These are phyloP conservation scores for Ceyx margarethae DNA, from an alignment of 2,113 vertebrate species.

Conservation along the genomic window DNA sequence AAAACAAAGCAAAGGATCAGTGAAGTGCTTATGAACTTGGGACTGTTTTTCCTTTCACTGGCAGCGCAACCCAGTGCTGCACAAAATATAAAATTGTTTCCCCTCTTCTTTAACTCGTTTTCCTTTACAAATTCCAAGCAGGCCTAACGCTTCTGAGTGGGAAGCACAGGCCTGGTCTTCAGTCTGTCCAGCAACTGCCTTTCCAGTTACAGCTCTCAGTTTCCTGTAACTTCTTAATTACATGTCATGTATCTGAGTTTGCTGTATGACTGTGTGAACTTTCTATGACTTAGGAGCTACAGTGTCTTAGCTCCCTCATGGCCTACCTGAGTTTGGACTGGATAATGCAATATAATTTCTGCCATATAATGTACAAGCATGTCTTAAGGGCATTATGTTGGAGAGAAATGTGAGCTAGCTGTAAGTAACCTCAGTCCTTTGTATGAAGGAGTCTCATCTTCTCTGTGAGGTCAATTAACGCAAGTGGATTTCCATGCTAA, in stretches of 20 bases:
- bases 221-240: not conserved
- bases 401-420: not conserved
- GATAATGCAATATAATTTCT: not conserved
- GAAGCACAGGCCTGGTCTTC: constrained; percentile 4
- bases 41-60: constrained; percentile 30
- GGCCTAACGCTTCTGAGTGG: not conserved
- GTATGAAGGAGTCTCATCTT: not conserved
- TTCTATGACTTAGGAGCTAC: not conserved
- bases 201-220: not conserved
- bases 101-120: not conserved
- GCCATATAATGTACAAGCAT: not conserved
- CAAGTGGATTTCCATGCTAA: not conserved
- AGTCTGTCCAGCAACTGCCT: not conserved
- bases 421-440: not conserved
- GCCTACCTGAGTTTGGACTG: not conserved
- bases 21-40: not conserved
- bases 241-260: not conserved
- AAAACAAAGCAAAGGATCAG: constrained; percentile 25
- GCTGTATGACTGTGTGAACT: not conserved
- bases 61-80: not conserved
- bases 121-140: constrained; percentile 3
- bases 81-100: not conserved
- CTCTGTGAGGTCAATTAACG: not conserved
- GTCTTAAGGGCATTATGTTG: not conserved
- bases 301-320: not conserved